phyloP scores from a whole-genome alignment of 2,113 vertebrate species.

The Psophia crepitans region DNA sequence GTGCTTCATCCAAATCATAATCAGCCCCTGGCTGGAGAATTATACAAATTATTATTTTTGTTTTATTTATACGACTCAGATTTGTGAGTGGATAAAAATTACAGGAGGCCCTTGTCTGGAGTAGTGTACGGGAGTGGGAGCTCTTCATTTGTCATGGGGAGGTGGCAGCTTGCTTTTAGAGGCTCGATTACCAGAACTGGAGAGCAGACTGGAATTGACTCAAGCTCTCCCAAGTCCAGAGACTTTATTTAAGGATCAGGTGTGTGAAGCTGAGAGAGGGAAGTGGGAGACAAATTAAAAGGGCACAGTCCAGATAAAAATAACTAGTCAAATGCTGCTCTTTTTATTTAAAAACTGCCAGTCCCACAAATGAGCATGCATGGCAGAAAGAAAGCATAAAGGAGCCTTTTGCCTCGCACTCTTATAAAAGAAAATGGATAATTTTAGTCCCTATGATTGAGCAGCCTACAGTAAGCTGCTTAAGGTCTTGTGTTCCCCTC shows the following conservation, averaged over 20 bases:
- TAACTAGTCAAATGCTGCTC: neutral
- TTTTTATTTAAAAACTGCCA: slow-evolving; percentile 3
- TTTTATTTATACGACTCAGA: neutral
- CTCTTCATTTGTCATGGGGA: neutral
- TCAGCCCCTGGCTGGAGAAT: neutral
- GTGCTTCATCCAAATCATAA: slow-evolving; percentile 36
- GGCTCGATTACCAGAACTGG: fast-evolving
- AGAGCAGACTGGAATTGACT: neutral
- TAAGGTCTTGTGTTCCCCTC: neutral
- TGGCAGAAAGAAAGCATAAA: neutral
- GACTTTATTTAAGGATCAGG: slow-evolving; percentile 11
- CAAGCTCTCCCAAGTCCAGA: neutral
- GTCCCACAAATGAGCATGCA: slow-evolving; percentile 3
- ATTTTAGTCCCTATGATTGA: neutral
- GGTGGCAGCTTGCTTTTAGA: neutral
- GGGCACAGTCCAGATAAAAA: slow-evolving; percentile 18
- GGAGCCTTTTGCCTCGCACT: neutral
- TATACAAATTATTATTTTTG: neutral
- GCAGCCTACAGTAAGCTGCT: neutral
- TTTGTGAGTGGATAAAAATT: neutral
- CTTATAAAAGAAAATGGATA: neutral
- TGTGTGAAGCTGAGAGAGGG: neutral
- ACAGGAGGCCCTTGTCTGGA: neutral
- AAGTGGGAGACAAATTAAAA: neutral
- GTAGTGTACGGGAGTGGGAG: neutral